Evolutionary conservation across 1,140 invertebrate species (phyloP), one percentile per base, ranked within the genome.

Genomic region (Tachypleus tridentatus): DNA sequence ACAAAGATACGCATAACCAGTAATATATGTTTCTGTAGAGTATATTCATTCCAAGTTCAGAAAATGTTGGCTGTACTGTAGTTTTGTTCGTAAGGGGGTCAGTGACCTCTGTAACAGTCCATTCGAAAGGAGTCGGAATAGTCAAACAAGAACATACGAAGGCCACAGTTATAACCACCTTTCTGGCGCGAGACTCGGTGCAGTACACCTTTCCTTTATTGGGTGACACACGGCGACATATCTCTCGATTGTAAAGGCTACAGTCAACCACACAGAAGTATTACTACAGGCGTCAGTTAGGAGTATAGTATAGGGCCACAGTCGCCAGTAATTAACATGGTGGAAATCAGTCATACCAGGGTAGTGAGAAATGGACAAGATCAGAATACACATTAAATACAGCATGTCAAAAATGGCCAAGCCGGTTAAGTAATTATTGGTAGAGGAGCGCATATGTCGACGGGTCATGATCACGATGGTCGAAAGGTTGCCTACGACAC

Each of bases 201-300:
- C 85, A 87, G 71, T 85, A 80, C 51, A 84, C 80, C 75, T 85
- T 85, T 49, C 87, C 85, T 68, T 81, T 72, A 89, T 84, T 48
- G 87, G 87, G 77, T 87, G 83, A 68, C 85, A 85, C 8, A 89
- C 86, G 47, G 85, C 87, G 61, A 89, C 85, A 77, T 87, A 89
- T 57, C 87, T 76, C 75, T 89, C 87, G 62, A 88, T 80, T 4
- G 87, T 89, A 73, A 89, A 89, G 51, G 85, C 84, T 4, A 88
- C 86, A 52, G 85, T 87, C 60, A 89, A 76, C 86, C 87, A 89
- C 53, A 87, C 85, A 49, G 85, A 87, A 56, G 84, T 84, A 74
- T 84, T 86, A 68, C 82, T 83, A 64, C 82, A 80, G 47, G 83
- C 80, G 74, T 87, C 85, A 8, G 81, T 80, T 53, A 86, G 73